Base-by-base conservation (phyloP, 2,797 vertebrate genomes). In the Melanotaenia maccullochi region DNA sequence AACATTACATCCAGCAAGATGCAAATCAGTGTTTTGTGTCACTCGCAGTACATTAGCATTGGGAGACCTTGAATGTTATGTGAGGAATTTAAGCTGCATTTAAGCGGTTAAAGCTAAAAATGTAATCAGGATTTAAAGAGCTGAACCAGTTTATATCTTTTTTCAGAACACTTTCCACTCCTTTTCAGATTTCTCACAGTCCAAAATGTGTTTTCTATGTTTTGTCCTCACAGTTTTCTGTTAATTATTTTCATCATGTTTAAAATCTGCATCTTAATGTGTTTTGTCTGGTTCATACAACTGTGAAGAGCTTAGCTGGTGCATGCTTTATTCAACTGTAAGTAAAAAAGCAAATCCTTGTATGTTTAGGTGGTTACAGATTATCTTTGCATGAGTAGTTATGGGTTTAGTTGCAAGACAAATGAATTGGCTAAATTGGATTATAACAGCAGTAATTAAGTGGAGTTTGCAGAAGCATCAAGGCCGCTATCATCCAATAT, bases 321-420 rank as follows among this genome's bases (percentile, higher is more conserved):
- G 24, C n/a, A 33, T 47, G 22, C 51, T 72, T 30, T 4, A 54
- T 68, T 3, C 42, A 24, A 32, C 22, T 77, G 36, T 28, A 49
- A 65, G 13, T 49, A 22, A 59, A 47, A 36, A 51, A 33, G 55
- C 9, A 63, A 74, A 68, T 75, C 38, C 20, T 20, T 25, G n/a
- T 73, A 68, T 65, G 32, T 61, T 71, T 40, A 64, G 54, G 33
- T 76, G 72, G 78, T 82, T 73, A 84, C 55, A 81, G 67, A 74
- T 73, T 61, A 69, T 76, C 25, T 69, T 13, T 67, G 36, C 40
- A 54, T 63, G 30, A 60, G 47, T 68, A 65, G 51, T 71, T 57
- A 52, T 47, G 38, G 22, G 40, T 20, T 81, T 52, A 67, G 67
- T 55, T 72, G 54, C 32, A 9, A 49, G 24, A 60, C 18, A 75